Percentiles rank a stretch among this genome's conserved stretches.
phyloP scores from a whole-genome alignment of 2,888 invertebrate species.

The Tachystola acroxantha region DNA sequence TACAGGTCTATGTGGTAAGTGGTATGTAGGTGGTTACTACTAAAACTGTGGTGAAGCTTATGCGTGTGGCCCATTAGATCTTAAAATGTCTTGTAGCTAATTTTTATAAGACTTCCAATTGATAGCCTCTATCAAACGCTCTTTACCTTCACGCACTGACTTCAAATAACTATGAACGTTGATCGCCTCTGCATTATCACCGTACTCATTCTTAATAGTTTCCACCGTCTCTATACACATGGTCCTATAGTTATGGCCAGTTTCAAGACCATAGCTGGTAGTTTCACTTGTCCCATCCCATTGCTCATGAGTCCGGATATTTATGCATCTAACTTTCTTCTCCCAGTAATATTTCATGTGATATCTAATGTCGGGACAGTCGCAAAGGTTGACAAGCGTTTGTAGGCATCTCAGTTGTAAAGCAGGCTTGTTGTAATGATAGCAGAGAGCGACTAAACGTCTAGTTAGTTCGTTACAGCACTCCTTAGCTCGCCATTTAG shows the following conservation, averaged over 20 bases:
- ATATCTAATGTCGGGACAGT: slow-evolving; percentile 54
- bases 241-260: slow-evolving; percentile 57
- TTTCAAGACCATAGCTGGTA: slow-evolving; percentile 41
- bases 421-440: slow-evolving; percentile 37
- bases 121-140: slow-evolving; percentile 43
- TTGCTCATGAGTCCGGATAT: slow-evolving; percentile 45
- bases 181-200: slow-evolving; percentile 40
- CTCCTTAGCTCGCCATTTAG: slow-evolving; percentile 65
- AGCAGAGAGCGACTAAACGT: slow-evolving; percentile 36
- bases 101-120: slow-evolving; percentile 44
- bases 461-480: slow-evolving; percentile 36
- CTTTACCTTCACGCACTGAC: slow-evolving; percentile 35
- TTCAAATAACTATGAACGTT: slow-evolving; percentile 56
- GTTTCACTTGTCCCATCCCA: slow-evolving; percentile 58
- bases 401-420: slow-evolving; percentile 52
- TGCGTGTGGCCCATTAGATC: no score
- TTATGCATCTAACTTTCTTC: slow-evolving; percentile 28
- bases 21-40: no score
- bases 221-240: slow-evolving; percentile 52
- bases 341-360: slow-evolving; percentile 46
- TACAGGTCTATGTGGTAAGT: no score
- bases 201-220: slow-evolving; percentile 51
- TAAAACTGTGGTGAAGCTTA: no score
- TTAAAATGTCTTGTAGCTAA: no score
- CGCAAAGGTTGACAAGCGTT: slow-evolving; percentile 59